Percentiles rank a stretch among this genome's conserved stretches.
Evolutionary conservation across 2,888 invertebrate genomes (phyloP).

Genomic region (Volucella inflata): DNA sequence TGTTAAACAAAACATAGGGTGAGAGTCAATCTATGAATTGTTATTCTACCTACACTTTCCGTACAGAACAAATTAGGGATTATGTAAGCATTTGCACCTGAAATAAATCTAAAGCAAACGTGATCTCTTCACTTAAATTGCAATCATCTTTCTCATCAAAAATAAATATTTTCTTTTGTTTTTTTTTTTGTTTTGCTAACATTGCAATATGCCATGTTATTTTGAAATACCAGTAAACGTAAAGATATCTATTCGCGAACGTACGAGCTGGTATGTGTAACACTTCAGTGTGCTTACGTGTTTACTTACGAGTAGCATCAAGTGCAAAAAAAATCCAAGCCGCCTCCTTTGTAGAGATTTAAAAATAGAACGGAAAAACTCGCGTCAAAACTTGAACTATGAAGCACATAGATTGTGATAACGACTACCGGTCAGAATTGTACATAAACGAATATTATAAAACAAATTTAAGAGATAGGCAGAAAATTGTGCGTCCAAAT

Average conservation of each 20-base stretch:
- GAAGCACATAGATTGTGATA: constrained; percentile 22
- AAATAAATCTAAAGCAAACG: neutral
- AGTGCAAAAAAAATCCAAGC: neutral
- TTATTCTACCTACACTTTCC: too few relatives aligned
- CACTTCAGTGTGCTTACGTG: neutral
- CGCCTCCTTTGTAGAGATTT: too few relatives aligned
- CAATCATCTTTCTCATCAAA: neutral
- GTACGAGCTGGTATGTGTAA: too few relatives aligned
- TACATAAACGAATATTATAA: constrained; percentile 10
- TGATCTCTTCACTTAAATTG: neutral
- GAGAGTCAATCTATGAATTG: too few relatives aligned
- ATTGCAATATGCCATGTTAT: constrained; percentile 3
- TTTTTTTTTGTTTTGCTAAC: neutral
- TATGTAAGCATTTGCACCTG: neutral
- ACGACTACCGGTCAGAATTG: constrained; percentile 6
- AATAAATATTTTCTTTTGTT: neutral
- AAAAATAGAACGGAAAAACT: neutral
- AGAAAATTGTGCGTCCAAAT: neutral
- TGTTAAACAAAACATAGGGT: too few relatives aligned
- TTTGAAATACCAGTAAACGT: neutral
- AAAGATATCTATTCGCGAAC: too few relatives aligned
- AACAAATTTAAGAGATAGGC: neutral
- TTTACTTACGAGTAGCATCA: constrained; percentile 9
- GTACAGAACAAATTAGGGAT: too few relatives aligned
- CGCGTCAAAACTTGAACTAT: constrained; percentile 2